phyloP scores from a whole-genome alignment of 2,888 invertebrate genomes.

The Drosophila mimica region DNA sequence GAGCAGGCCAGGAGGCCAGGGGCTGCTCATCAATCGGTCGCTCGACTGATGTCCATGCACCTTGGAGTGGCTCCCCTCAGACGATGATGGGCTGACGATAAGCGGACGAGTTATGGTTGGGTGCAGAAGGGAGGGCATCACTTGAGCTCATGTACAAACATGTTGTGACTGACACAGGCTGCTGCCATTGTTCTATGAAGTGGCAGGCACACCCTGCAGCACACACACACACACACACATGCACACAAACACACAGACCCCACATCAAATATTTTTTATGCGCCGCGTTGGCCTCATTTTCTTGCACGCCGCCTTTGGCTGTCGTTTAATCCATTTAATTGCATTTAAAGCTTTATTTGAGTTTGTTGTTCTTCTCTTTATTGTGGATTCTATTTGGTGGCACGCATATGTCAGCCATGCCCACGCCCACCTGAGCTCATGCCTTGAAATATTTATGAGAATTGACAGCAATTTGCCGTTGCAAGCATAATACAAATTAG shows the following conservation, averaged over 20 bases:
- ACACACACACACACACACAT: slow-evolving; percentile 14
- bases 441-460: slow-evolving; percentile 51
- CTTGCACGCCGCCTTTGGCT: slow-evolving; percentile 15
- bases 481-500: slow-evolving; percentile 70
- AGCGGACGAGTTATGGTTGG: slow-evolving; percentile 42
- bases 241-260: not conserved
- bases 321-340: slow-evolving; percentile 72
- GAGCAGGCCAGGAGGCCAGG: slow-evolving; percentile 12
- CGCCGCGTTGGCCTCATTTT: slow-evolving; percentile 47
- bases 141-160: slow-evolving; percentile 34
- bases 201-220: slow-evolving; percentile 32
- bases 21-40: slow-evolving; percentile 67
- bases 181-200: slow-evolving; percentile 57
- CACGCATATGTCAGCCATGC: slow-evolving; percentile 26
- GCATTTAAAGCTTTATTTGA: slow-evolving; percentile 45
- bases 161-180: slow-evolving; percentile 63
- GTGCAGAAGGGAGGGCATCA: not conserved
- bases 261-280: slow-evolving; percentile 36
- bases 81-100: slow-evolving; percentile 70
- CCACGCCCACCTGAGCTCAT: slow-evolving; percentile 3
- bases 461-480: slow-evolving; percentile 53
- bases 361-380: slow-evolving; percentile 14
- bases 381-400: slow-evolving; percentile 30
- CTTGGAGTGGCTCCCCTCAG: slow-evolving; percentile 56
- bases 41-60: slow-evolving; percentile 63